These are phyloP conservation scores for Drosophila sp. DNA, from an alignment of 1,140 invertebrate species.

Conservation along the genomic window DNA sequence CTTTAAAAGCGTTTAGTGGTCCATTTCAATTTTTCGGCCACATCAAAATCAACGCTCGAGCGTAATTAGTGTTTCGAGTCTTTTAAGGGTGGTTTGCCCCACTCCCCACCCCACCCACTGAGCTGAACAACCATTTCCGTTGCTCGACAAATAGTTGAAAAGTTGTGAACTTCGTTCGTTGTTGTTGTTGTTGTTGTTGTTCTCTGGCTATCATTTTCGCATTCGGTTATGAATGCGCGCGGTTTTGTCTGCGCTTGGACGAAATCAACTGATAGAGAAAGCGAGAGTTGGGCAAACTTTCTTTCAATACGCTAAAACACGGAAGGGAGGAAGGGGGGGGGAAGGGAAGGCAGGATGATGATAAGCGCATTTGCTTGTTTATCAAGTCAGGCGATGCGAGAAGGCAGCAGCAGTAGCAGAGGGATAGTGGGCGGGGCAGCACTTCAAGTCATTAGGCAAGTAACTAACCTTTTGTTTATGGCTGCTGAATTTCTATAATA, in stretches of 20 bases:
- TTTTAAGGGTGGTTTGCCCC: slow-evolving; percentile 17
- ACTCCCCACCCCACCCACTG: slow-evolving; percentile 10
- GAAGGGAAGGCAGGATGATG: slow-evolving; percentile 34
- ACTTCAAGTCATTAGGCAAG: slow-evolving; percentile 80
- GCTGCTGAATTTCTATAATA: slow-evolving; percentile 80
- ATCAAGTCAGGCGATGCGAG: slow-evolving; percentile 51
- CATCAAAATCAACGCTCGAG: slow-evolving; percentile 72
- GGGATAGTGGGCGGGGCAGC: slow-evolving; percentile 28
- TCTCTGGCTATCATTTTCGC: slow-evolving; percentile 69
- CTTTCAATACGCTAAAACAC: too few relatives aligned
- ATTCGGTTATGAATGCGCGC: slow-evolving; percentile 68
- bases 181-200: too few relatives aligned
- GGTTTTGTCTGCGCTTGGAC: slow-evolving; percentile 40
- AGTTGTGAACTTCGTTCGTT: slow-evolving; percentile 62
- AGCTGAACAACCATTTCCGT: not conserved
- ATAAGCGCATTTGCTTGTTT: slow-evolving; percentile 80
- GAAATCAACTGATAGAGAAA: slow-evolving; percentile 52
- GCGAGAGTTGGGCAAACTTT: slow-evolving; percentile 38
- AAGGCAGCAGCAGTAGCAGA: not conserved
- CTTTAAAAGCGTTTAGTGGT: slow-evolving; percentile 65
- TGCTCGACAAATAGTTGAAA: slow-evolving; percentile 62
- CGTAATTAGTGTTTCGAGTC: slow-evolving; percentile 68
- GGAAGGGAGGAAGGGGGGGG: not conserved
- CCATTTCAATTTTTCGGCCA: slow-evolving; percentile 64
- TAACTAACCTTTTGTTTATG: slow-evolving; percentile 82